Percentiles rank a stretch among this genome's conserved stretches.
Conservation (phyloP, 2,888 invertebrate species). For the Hyppa rectilinea region DNA sequence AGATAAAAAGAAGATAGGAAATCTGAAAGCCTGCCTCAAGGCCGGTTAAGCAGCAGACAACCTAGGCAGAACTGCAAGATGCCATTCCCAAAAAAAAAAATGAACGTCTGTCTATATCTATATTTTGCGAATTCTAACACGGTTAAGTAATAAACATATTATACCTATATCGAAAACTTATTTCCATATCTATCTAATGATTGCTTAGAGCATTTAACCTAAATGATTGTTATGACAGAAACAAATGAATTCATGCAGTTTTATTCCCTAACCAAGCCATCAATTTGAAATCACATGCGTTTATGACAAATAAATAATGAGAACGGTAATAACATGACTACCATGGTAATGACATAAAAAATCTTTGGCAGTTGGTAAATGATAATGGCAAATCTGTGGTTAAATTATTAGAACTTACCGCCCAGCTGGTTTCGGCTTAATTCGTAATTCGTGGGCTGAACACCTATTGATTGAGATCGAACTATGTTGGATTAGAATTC, state of each 20-base stretch:
- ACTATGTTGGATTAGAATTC: conserved; percentile 24
- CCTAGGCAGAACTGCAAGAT: too few species aligned
- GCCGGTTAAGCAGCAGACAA: too few species aligned
- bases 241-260: conserved; percentile 51
- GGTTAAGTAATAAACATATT: neutral
- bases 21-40: conserved; percentile 1
- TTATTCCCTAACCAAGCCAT: conserved; percentile 23
- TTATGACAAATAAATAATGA: conserved; percentile 36
- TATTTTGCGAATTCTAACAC: neutral
- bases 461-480: conserved; percentile 73
- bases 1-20: neutral
- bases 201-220: too few species aligned
- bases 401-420: conserved; percentile 63
- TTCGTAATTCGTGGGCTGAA: conserved; percentile 83
- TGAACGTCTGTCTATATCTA: too few species aligned
- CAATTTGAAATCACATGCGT: conserved; percentile 39
- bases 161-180: neutral
- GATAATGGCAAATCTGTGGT: conserved; percentile 24
- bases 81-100: too few species aligned
- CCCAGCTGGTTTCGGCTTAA: conserved; percentile 82
- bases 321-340: conserved; percentile 37
- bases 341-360: conserved; percentile 35
- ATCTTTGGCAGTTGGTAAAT: conserved; percentile 35
- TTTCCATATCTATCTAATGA: too few species aligned
- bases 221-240: conserved; percentile 1